These are phyloP conservation scores for Pungitius pungitius DNA, from an alignment of 2,113 vertebrate genomes.

Conservation along the genomic window DNA sequence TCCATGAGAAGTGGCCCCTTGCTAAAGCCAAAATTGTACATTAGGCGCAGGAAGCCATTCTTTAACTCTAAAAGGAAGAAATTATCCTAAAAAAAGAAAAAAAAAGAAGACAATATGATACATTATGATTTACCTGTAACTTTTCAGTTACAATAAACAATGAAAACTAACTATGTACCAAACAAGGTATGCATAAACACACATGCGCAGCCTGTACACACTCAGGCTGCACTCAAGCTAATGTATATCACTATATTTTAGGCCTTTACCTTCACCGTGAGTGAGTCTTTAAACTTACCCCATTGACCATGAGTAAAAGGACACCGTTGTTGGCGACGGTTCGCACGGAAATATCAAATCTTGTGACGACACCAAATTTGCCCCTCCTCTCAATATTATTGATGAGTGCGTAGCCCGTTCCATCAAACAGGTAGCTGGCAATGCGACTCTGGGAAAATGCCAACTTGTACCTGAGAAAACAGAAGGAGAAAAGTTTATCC, in stretches of 20 bases:
- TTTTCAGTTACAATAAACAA: background rate
- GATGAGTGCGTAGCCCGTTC: conserved; percentile 91
- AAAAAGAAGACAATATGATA: conserved; percentile 48
- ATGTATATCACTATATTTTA: background rate
- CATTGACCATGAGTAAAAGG: conserved; percentile 92
- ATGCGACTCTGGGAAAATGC: conserved; percentile 95
- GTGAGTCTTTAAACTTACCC: conserved; percentile 77
- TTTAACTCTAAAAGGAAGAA: conserved; percentile 94
- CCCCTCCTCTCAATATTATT: conserved; percentile 89
- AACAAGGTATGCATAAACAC: background rate
- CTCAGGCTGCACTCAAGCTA: background rate
- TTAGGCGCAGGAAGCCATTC: conserved; percentile 87
- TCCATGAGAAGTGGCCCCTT: conserved; percentile 86
- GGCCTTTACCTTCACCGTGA: background rate
- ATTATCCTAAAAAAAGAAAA: conserved; percentile 87
- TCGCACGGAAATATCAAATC: conserved; percentile 95
- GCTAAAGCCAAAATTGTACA: conserved; percentile 94
- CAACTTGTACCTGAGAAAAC: conserved; percentile 87
- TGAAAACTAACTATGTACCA: background rate
- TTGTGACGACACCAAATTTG: conserved; percentile 87
- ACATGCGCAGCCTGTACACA: background rate
- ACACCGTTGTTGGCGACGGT: conserved; percentile 89
- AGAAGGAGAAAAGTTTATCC: conserved; percentile 4
- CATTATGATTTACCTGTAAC: background rate
- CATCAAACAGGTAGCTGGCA: conserved; percentile 95